Percentiles rank a stretch among this genome's conserved stretches.
Evolutionary conservation across 2,113 vertebrate genomes (phyloP).

Genomic region (Urocitellus parryii): DNA sequence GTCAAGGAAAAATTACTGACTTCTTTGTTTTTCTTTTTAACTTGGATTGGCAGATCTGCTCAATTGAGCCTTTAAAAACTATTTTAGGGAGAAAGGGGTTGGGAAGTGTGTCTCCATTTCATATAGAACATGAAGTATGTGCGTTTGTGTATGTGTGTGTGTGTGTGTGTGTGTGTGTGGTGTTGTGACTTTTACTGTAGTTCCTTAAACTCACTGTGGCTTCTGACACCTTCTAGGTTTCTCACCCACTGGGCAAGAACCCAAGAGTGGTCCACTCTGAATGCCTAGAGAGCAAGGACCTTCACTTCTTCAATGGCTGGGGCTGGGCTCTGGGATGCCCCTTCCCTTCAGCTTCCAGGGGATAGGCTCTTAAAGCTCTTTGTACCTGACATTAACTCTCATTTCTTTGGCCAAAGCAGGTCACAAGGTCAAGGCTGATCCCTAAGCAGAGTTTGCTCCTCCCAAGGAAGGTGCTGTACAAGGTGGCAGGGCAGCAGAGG

Average conservation of each 20-base stretch:
- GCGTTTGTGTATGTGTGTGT: no score
- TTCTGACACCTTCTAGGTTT: not conserved
- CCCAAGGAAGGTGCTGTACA: not conserved
- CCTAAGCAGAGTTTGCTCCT: not conserved
- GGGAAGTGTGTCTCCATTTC: not conserved
- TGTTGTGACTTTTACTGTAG: not conserved
- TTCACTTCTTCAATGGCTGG: not conserved
- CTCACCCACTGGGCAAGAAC: not conserved
- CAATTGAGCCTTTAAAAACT: not conserved
- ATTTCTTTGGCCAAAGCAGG: conserved; percentile 26
- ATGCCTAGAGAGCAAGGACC: accelerated
- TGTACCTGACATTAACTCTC: not conserved
- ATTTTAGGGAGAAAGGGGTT: not conserved
- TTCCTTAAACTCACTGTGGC: not conserved
- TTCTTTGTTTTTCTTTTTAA: not conserved
- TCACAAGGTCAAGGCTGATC: not conserved
- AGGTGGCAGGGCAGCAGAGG: not conserved
- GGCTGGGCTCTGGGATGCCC: not conserved
- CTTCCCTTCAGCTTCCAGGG: not conserved
- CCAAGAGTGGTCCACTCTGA: not conserved
- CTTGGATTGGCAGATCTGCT: not conserved
- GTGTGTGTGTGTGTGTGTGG: not conserved
- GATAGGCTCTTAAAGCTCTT: not conserved
- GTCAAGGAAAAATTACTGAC: not conserved
- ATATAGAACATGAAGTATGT: not conserved